Base-by-base conservation (phyloP, 2,888 invertebrate genomes). In the Cheilosia vulpina region DNA sequence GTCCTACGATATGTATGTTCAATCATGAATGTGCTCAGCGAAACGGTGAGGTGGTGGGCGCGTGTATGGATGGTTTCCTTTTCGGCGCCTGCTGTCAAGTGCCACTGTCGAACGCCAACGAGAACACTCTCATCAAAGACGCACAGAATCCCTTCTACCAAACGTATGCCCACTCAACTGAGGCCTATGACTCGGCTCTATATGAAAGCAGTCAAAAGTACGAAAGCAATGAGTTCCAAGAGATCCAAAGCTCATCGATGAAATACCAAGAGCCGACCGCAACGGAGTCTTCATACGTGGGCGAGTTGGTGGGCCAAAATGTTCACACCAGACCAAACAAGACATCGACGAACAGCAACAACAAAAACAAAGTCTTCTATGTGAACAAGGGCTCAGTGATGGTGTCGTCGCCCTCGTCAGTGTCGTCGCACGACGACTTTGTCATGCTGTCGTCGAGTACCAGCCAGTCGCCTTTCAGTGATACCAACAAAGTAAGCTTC, bases 11-110 rank as follows among this genome's bases (percentile, higher is more conserved):
- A 89, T 98, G 98, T 92, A 98, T 98, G 98, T 98, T 98, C 93
- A 97, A 98, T 92, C 97, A 97, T 89, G 97, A 98, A 90, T 98
- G 98, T 90, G 93, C 94, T 0, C 95, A 95, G 88, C 93, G 96
- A 85, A 95, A 94, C 0, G 98, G 98, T 0, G 95, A 96, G 90
- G 96, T 97, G 87, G 96, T 98, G 0, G 97, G 97, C 0, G 96
- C 97, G 0, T 98, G 98, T 90, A 97, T 97, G 96, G 97, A 98
- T 89, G 97, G 98, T 66, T 92, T 92, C 63, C 88, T 92, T 4
- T 97, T 97, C 89, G 98, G 98, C 1, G 97, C 98, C 0, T 98
- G 98, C 91, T 98, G 98, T 90, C 96, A 96, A 89, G 93, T 97
- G 31, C 94, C 94, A 87, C 92, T 92, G 89, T 93, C 92, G 24